Base-by-base conservation (phyloP, 2,797 vertebrate genomes). In the Arnoldichthys spilopterus region DNA sequence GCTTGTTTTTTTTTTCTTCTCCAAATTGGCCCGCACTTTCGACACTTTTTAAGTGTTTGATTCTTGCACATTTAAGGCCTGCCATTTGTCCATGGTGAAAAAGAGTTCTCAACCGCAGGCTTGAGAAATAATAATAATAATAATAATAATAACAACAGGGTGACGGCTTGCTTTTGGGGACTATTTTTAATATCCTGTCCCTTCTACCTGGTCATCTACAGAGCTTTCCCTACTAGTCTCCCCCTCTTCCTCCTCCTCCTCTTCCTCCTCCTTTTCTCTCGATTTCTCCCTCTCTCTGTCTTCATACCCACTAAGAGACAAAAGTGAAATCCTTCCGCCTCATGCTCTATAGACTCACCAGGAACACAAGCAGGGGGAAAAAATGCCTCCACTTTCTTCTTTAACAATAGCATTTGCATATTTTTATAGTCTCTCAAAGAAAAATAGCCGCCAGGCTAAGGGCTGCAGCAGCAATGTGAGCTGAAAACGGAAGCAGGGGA, bases 351-450 rank as follows among this genome's bases (percentile, higher is more conserved):
- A 85, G 78, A 85, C 74, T 85, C 74, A 73, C 70, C 76, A 72
- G 71, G 77, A 74, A 74, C 53, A 53, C 54, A 75, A 78, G 77
- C 71, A 22, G 77, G 84, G 85, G 81, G 77, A 76, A 83, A 77
- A 13, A 53, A 58, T 67, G 79, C 37, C 61, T 85, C 22, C 74
- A 56, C 86, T 90, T 88, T 89, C 85, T 51, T 78, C 87, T 90
- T 91, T 90, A 93, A 94, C 92, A 93, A 93, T 88, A 89, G 89
- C 90, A 93, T 94, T 94, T 94, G 91, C 92, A 93, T 94, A 92
- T 94, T 92, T 94, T 91, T 89, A 90, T 93, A 89, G 85, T 91
- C 86, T 93, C 88, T 91, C 87, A 92, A 90, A 92, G 90, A 85
- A 92, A 94, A 94, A 93, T 91, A 93, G 93, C 92, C 93, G 81